Base-by-base conservation (phyloP, 2,888 invertebrate genomes). In the Eumerus sabulonum region DNA sequence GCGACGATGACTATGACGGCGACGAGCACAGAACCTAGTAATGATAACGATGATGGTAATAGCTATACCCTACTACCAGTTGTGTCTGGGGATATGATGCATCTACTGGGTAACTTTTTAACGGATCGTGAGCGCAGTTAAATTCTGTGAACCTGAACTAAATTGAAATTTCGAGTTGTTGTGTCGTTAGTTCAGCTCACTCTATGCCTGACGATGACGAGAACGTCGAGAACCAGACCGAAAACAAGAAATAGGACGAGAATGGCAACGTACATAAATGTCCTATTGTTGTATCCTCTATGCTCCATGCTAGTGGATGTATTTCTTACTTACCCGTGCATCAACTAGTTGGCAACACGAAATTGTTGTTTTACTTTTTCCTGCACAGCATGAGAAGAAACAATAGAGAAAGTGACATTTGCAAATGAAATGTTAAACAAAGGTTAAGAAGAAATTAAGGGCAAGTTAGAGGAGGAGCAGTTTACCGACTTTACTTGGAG, bases 161-260 rank as follows among this genome's bases (percentile, higher is more conserved):
- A 79, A 79, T 79, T 79, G 77, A 79, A 79, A 74, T 74, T 74
- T 79, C 54, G 45, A 74, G 59, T 74, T 59, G 59, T 53, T 74
- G 67, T 11, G 11, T 68, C 73, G 77, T 73, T 73, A 68, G 73
- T 73, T 45, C 53, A 59, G 27, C 51, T 54, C 66, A 35, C 18
- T 38, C 19, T 17, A 45, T 42, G 19, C n/a, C 19, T 50, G 63
- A 53, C 56, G 63, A 59, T 4, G 42, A 13, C 12, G 13, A 13
- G 11, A 11, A 13, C 13, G 42, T 11, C 1, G 4, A 13, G n/a
- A 13, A 7, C 27, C 18, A 48, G 12, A 13, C 12, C 19, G 7
- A n/a, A n/a, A n/a, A n/a, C n/a, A n/a, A n/a, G n/a, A n/a, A n/a
- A n/a, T n/a, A n/a, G n/a, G n/a, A n/a, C n/a, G n/a, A n/a, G n/a